Evolutionary conservation across 1,140 invertebrate genomes (phyloP).

Genomic region (Heterodera schachtii): DNA sequence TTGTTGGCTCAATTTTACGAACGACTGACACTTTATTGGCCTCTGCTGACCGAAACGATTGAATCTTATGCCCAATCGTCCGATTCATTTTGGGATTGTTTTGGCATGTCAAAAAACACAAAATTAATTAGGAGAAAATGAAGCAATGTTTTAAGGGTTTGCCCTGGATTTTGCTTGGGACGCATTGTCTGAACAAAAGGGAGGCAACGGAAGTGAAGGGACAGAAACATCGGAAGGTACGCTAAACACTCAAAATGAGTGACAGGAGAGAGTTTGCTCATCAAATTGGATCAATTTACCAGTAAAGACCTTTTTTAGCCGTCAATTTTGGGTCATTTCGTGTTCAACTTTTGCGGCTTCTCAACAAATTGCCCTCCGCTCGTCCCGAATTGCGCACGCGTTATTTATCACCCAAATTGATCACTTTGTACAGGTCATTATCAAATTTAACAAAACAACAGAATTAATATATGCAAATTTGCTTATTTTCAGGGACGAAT

Average conservation of each 20-base stretch:
- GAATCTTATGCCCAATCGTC: slow-evolving; percentile 26
- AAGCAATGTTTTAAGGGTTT: not conserved
- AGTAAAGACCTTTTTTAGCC: no score
- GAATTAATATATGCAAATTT: not conserved
- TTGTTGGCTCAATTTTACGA: slow-evolving; percentile 42
- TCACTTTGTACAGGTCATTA: slow-evolving; percentile 31
- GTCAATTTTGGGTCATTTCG: slow-evolving; percentile 36
- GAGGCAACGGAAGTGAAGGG: not conserved
- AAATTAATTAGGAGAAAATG: not conserved
- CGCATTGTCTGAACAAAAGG: slow-evolving; percentile 4
- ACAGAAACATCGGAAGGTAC: not conserved
- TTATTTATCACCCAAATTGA: slow-evolving; percentile 18
- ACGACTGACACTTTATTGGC: slow-evolving; percentile 44
- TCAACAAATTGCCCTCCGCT: slow-evolving; percentile 25
- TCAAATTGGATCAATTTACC: no score
- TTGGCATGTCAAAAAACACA: not conserved
- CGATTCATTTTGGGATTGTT: slow-evolving; percentile 38
- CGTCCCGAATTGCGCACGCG: slow-evolving; percentile 34
- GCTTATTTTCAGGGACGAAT: slow-evolving; percentile 17
- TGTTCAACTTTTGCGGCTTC: slow-evolving; percentile 39
- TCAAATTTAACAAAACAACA: not conserved
- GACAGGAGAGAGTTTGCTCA: no score
- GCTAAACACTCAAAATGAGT: not conserved
- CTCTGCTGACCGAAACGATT: slow-evolving; percentile 30
- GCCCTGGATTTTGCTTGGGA: slow-evolving; percentile 20